A percentile compares a stretch with the other conserved stretches of the same genome.
phyloP scores from a whole-genome alignment of 2,888 invertebrate species.

The Temnothorax rugatulus region DNA sequence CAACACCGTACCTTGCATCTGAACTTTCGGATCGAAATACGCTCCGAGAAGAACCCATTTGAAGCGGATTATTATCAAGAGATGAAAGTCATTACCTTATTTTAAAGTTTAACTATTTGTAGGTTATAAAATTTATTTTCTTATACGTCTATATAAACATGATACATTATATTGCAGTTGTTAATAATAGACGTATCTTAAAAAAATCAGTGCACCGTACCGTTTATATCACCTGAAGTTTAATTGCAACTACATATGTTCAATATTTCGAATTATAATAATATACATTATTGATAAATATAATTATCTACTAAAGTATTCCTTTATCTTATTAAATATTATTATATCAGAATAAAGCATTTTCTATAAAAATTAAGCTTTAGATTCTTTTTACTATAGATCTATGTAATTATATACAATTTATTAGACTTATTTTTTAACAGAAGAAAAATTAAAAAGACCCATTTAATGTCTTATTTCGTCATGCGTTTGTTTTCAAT shows the following conservation, averaged over 20 bases:
- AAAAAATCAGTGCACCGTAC: background rate
- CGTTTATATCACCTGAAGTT: background rate
- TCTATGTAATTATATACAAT: background rate
- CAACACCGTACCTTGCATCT: slow-evolving; percentile 43
- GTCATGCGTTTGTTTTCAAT: background rate
- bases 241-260: background rate
- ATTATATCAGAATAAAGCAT: background rate
- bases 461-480: background rate
- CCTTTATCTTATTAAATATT: background rate
- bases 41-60: slow-evolving; percentile 34
- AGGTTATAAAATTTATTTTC: background rate
- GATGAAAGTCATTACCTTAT: background rate
- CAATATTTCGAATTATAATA: slow-evolving; percentile 7
- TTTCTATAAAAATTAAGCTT: background rate
- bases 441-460: background rate
- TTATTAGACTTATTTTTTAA: background rate
- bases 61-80: background rate
- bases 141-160: background rate
- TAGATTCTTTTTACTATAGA: background rate
- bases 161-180: background rate
- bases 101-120: background rate
- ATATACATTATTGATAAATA: background rate
- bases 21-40: slow-evolving; percentile 10
- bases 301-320: background rate
- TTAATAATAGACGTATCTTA: background rate